These are phyloP conservation scores for Sarcophaga rosellei DNA, from an alignment of 2,888 invertebrate species.

Conservation along the genomic window DNA sequence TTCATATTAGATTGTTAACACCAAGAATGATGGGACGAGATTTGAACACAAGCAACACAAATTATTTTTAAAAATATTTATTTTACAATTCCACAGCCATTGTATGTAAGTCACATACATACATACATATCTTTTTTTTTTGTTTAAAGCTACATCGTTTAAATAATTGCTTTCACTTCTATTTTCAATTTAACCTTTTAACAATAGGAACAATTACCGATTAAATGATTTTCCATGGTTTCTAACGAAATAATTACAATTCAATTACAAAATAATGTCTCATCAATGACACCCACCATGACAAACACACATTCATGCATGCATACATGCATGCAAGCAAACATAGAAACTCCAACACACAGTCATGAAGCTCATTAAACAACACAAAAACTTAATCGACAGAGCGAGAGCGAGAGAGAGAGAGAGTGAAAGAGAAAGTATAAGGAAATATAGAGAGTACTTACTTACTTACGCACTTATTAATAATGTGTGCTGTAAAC, in stretches of 20 bases:
- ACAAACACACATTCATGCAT: neutral
- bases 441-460: neutral
- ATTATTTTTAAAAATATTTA: neutral
- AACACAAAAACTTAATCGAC: neutral
- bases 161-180: neutral
- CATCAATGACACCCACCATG: constrained; percentile 42
- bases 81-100: neutral
- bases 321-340: neutral
- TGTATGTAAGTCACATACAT: neutral
- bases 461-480: neutral
- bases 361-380: neutral
- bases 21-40: no score
- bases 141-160: neutral
- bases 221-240: constrained; percentile 67
- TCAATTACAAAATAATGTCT: constrained; percentile 64
- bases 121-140: neutral
- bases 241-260: constrained; percentile 62
- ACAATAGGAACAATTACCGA: constrained; percentile 66
- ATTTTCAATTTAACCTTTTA: neutral
- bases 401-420: neutral
- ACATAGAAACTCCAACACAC: no score
- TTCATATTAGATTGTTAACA: no score
- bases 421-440: neutral
- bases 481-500: neutral
- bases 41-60: neutral